These are phyloP conservation scores for Mallateleia sp. DNA, from an alignment of 2,888 invertebrate species.

Conservation along the genomic window DNA sequence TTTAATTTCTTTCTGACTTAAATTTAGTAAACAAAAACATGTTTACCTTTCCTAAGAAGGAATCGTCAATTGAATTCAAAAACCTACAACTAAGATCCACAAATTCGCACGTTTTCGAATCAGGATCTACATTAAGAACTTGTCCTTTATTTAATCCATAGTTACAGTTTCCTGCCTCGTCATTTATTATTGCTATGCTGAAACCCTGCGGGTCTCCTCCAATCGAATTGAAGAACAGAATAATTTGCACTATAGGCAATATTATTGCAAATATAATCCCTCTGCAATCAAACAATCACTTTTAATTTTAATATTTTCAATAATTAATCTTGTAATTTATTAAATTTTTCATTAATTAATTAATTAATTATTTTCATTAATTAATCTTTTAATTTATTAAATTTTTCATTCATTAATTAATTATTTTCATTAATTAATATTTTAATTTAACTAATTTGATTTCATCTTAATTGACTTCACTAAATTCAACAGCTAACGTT, in stretches of 20 bases:
- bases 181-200: slow-evolving; percentile 94
- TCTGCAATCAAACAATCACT: slow-evolving; percentile 91
- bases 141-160: slow-evolving; percentile 88
- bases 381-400: background rate
- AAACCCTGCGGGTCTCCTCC: slow-evolving; percentile 94
- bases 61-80: slow-evolving; percentile 91
- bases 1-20: no score
- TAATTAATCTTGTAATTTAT: no score
- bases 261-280: slow-evolving; percentile 95
- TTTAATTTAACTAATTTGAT: no score
- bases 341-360: no score
- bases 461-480: no score
- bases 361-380: no score
- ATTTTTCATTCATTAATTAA: no score
- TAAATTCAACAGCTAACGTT: no score
- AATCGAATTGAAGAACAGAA: slow-evolving; percentile 95
- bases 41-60: slow-evolving; percentile 91
- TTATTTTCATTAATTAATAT: no score
- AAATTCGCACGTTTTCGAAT: slow-evolving; percentile 90
- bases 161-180: slow-evolving; percentile 91
- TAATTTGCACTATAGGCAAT: slow-evolving; percentile 95
- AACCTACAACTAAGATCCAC: slow-evolving; percentile 92
- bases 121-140: slow-evolving; percentile 87
- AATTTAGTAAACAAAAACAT: no score
- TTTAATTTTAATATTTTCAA: no score